Evolutionary conservation across 2,113 vertebrate species (phyloP).

Genomic region (Diphyllodes magnificus): DNA sequence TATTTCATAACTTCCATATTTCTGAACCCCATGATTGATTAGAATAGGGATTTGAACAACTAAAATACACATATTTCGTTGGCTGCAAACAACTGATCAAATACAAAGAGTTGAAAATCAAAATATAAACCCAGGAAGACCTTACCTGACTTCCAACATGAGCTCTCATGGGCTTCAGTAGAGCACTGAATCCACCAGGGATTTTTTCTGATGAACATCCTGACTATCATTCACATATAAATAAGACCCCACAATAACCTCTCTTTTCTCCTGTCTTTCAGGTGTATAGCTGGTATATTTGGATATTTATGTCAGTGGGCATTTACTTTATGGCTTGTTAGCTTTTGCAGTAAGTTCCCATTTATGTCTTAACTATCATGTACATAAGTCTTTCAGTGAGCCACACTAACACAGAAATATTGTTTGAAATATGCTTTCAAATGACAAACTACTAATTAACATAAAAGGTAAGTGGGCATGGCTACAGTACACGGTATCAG

Average conservation of each 20-base stretch:
- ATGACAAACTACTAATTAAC: background rate
- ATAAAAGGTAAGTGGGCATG: background rate
- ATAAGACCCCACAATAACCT: background rate
- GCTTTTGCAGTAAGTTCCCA: background rate
- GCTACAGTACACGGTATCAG: background rate
- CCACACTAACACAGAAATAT: background rate
- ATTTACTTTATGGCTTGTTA: background rate
- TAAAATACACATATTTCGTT: background rate
- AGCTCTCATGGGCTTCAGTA: background rate
- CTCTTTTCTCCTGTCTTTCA: background rate
- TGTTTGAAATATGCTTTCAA: background rate
- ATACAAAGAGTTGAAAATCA: background rate
- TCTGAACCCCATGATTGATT: background rate
- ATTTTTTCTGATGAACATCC: background rate
- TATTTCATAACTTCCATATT: background rate
- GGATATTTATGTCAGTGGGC: background rate
- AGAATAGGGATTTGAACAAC: background rate
- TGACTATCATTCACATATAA: background rate
- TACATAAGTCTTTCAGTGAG: background rate
- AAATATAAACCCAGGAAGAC: background rate
- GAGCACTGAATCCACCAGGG: background rate
- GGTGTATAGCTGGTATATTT: background rate
- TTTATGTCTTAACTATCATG: background rate
- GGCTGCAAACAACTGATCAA: background rate
- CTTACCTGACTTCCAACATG: background rate